Evolutionary conservation across 2,797 vertebrate genomes (phyloP), one percentile per base, ranked within the genome.

Genomic region (Falco peregrinus): DNA sequence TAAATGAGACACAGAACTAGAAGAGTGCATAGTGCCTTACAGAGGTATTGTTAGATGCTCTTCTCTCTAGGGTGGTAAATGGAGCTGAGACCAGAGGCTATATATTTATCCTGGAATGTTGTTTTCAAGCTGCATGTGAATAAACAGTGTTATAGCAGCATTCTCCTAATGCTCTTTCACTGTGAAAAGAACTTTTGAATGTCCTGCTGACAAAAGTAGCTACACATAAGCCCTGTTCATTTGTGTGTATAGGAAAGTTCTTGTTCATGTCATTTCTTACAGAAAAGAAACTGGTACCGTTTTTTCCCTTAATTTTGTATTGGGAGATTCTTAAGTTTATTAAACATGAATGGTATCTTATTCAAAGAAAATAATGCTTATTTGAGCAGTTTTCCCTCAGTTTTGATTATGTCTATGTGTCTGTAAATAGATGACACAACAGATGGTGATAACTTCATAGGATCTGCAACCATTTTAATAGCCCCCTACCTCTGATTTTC

Each of bases 361-460:
- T 12, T 68, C 16, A 79, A 83, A 64, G 28, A 84, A 74, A 48
- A 68, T 47, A 35, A 41, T 12, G 29, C 15, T 79, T 67, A 70
- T 43, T 77, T 93, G 71, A 93, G 53, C 41, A 45, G 18, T 94
- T 91, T 87, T 56, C 20, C 14, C 17, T 88, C 15, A 45, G 78
- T 84, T 94, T 87, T 87, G 39, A 21, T 89, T 85, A 37, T 73
- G 56, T 51, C 37, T 84, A 20, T n/a, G 31, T 95, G 50, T 93
- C 77, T 90, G 57, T 89, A 92, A 88, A 83, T 92, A 90, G 51
- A 59, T 90, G 78, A 54, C 56, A 63, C 54, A 89, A 76, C 86
- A 96, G 86, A 87, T 96, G 88, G 83, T 39, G 50, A 33, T 77
- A 67, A 68, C 60, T 91, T 84, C 0, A 1, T 87, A 47, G 79